These are phyloP conservation scores for Charadrius vociferus DNA, from an alignment of 2,113 vertebrate species.

Conservation along the genomic window DNA sequence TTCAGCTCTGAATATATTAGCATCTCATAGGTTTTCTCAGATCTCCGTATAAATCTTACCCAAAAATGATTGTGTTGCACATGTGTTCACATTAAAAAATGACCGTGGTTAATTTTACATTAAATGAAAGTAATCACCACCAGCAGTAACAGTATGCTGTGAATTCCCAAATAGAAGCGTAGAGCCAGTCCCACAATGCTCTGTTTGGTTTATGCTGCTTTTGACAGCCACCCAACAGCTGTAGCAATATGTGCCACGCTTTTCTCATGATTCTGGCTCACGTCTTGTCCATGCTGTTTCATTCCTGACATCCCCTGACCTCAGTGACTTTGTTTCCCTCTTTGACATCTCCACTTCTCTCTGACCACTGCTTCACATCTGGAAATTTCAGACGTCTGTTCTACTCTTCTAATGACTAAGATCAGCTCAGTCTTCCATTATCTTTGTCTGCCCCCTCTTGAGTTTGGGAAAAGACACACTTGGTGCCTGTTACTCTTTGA, in stretches of 20 bases:
- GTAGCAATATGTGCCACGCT: background rate
- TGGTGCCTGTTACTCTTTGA: background rate
- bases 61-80: background rate
- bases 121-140: background rate
- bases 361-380: background rate
- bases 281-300: background rate
- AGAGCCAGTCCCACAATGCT: background rate
- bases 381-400: background rate
- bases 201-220: background rate
- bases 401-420: background rate
- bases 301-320: background rate
- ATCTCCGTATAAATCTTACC: background rate
- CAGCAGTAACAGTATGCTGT: background rate
- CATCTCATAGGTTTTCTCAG: background rate
- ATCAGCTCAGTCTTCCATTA: background rate
- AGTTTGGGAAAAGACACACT: background rate
- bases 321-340: background rate
- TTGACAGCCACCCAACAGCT: background rate
- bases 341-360: background rate
- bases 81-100: background rate
- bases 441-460: background rate
- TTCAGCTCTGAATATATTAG: background rate
- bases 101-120: background rate
- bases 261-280: background rate
- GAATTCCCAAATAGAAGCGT: background rate